These are phyloP conservation scores for Dicrostonyx torquatus DNA, from an alignment of 2,797 vertebrate genomes.

Conservation along the genomic window DNA sequence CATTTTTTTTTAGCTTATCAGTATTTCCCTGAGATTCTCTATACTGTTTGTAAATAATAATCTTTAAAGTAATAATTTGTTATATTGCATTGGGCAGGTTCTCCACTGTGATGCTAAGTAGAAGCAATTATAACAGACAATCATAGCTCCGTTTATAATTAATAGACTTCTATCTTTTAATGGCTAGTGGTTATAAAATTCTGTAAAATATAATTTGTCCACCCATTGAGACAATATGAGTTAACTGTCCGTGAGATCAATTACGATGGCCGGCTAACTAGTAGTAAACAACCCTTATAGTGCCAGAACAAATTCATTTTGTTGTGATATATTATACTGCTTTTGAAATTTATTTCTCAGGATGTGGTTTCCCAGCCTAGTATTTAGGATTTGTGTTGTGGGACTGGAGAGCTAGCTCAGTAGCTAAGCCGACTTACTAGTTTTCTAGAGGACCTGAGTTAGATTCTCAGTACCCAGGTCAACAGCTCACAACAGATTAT, in stretches of 20 bases:
- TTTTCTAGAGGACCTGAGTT: not conserved
- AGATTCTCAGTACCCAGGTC: not conserved
- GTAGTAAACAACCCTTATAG: not conserved
- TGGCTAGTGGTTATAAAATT: not conserved
- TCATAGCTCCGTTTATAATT: not conserved
- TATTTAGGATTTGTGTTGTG: not conserved
- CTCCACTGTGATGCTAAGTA: not conserved
- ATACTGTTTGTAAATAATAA: not conserved
- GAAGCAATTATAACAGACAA: not conserved
- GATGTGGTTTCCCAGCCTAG: not conserved
- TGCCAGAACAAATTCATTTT: not conserved
- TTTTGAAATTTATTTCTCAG: not conserved
- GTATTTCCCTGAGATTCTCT: constrained; percentile 19
- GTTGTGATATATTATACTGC: not conserved
- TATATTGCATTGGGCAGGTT: not conserved
- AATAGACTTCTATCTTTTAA: not conserved
- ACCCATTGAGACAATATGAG: not conserved
- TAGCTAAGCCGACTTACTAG: not conserved
- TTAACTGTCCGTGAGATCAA: not conserved
- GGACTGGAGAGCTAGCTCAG: not conserved
- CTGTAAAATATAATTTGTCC: not conserved
- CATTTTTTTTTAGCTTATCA: not conserved
- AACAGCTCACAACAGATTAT: too few species aligned
- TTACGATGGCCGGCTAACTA: not conserved
- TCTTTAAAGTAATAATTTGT: not conserved